Evolutionary conservation across 2,113 vertebrate species (phyloP), one percentile per base, ranked within the genome.

Genomic region (Pardalotus punctatus): DNA sequence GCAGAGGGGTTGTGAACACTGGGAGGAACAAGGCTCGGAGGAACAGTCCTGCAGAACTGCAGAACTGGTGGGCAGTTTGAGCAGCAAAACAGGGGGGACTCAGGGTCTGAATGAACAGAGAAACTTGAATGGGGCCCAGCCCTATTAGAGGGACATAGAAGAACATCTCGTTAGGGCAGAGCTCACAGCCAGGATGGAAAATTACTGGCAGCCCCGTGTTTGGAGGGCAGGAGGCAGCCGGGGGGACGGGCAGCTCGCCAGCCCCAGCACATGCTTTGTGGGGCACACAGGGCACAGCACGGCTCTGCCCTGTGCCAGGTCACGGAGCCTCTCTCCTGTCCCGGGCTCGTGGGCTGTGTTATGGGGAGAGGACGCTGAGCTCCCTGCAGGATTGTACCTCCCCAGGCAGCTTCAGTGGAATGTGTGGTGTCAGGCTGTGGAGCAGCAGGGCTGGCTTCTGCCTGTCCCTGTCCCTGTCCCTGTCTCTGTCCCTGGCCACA

Each of bases 111-210:
- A 88, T 73, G 72, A 66, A 71, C 38, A 71, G 57, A 66, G 66
- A 24, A 80, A 69, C 19, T 86, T 93, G 78, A 87, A 69, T 9
- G 5, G 36, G 42, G 33, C 66, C 73, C 70, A 89, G 71, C 25
- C 51, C 38, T 66, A 29, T 85, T 86, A 66, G 62, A 78, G 51
- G 28, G 35, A 50, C 7, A 7, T 1, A 45, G 77, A 10, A 81
- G 81, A 76, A 47, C 62, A 73, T 83, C 80, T 94, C 3, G 4
- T 88, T 80, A 81, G 72, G 60, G 50, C 71, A 94, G 89, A 83
- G 53, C 66, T 65, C 2, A 6, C 69, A 91, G 93, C 88, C 96
- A 94, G 82, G 40, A 69, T 90, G 97, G 96, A 97, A 97, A 97
- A 96, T 86, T 95, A 95, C 94, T 93, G 88, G 47, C 38, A 73